These are phyloP conservation scores for Bellardia bayeri DNA, from an alignment of 2,888 invertebrate genomes.

Conservation along the genomic window DNA sequence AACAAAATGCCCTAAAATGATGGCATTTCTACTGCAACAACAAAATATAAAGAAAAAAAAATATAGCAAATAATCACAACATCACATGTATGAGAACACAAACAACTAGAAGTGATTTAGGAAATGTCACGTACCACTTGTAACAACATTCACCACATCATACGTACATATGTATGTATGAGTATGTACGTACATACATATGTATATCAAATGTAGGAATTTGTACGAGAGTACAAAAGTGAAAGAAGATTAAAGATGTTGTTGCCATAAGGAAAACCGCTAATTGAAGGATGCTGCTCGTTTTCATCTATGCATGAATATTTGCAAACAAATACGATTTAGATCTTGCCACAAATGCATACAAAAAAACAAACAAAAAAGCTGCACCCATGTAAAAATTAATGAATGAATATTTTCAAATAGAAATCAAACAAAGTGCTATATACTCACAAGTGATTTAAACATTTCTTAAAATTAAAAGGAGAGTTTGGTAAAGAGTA, in stretches of 20 bases:
- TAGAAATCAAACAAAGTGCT: background rate
- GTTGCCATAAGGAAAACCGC: conserved; percentile 71
- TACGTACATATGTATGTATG: conserved; percentile 5
- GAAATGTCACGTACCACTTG: conserved; percentile 75
- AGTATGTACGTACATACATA: background rate
- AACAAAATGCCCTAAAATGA: conserved; percentile 55
- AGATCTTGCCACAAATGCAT: conserved; percentile 26
- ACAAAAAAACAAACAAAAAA: background rate
- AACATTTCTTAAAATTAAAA: no score
- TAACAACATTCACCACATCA: conserved; percentile 57
- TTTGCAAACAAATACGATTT: conserved; percentile 26
- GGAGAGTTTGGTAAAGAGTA: no score
- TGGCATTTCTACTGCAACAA: conserved; percentile 7
- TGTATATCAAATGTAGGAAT: no score
- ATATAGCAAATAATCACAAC: conserved; percentile 11
- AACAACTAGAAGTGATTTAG: conserved; percentile 69
- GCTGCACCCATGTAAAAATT: conserved; percentile 24
- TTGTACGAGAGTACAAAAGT: conserved; percentile 15
- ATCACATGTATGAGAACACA: conserved; percentile 49
- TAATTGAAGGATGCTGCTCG: conserved; percentile 70
- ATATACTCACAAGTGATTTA: no score
- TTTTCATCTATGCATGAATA: conserved; percentile 30
- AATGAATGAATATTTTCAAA: background rate
- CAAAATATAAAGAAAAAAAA: conserved; percentile 19
- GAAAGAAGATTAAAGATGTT: conserved; percentile 67